phyloP scores from a whole-genome alignment of 2,797 vertebrate species.

The Neopelma chrysocephalum region DNA sequence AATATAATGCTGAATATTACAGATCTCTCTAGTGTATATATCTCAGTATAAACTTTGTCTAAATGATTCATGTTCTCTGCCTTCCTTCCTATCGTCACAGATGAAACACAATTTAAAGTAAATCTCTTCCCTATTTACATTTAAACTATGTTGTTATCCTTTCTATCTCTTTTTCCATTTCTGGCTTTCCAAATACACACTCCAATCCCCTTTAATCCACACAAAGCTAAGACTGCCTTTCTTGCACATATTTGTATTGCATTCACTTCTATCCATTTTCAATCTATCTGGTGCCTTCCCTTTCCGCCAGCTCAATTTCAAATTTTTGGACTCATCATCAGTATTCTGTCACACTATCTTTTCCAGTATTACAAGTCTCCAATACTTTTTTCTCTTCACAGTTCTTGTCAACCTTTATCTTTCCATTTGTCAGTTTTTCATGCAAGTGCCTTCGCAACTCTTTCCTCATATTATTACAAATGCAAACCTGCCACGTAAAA shows the following conservation, averaged over 20 bases:
- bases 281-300: neutral
- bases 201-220: neutral
- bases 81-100: neutral
- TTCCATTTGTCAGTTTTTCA: neutral
- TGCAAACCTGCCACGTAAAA: neutral
- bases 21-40: neutral
- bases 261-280: neutral
- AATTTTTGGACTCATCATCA: neutral
- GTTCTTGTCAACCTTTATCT: neutral
- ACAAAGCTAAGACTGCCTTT: neutral
- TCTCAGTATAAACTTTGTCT: neutral
- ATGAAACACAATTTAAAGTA: neutral
- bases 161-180: neutral
- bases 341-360: neutral
- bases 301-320: neutral
- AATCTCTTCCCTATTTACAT: neutral
- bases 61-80: neutral
- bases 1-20: neutral
- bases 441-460: neutral
- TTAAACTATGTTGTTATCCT: neutral
- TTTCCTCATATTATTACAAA: neutral
- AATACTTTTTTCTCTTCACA: neutral
- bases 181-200: neutral
- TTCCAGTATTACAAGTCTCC: neutral
- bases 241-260: neutral